phyloP scores from a whole-genome alignment of 2,888 invertebrate species.

The Pherbina coryleti region DNA sequence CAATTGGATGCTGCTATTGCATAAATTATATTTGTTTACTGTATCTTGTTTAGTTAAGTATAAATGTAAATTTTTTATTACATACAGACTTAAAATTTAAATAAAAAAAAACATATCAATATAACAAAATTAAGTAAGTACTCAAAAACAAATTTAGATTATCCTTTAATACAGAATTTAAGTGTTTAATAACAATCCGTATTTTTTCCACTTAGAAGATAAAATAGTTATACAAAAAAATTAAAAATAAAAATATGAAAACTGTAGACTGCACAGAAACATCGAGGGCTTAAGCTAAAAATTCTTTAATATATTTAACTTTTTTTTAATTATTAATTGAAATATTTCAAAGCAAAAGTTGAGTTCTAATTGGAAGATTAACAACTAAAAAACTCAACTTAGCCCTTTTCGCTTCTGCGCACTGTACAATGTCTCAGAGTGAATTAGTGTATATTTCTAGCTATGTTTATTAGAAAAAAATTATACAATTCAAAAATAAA shows the following conservation, averaged over 20 bases:
- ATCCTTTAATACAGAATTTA: constrained; percentile 33
- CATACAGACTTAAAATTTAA: not conserved
- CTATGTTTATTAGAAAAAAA: not conserved
- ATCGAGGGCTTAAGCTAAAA: not conserved
- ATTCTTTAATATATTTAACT: not conserved
- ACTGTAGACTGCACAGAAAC: not conserved
- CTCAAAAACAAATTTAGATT: constrained; percentile 44
- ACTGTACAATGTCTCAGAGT: not conserved
- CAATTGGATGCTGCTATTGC: not conserved
- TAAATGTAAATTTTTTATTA: not conserved
- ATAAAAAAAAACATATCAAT: constrained; percentile 3
- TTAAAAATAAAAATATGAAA: not conserved
- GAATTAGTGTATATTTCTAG: not conserved
- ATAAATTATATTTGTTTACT: not conserved
- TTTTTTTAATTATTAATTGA: too few relatives aligned
- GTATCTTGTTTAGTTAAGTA: too few relatives aligned
- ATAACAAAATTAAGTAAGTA: constrained; percentile 44
- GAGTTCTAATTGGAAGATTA: too few relatives aligned
- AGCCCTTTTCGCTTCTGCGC: not conserved
- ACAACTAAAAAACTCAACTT: not conserved
- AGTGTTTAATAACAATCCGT: not conserved
- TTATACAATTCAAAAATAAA: constrained; percentile 4
- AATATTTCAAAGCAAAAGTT: too few relatives aligned
- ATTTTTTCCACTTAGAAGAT: not conserved
- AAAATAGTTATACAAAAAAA: constrained; percentile 1